Evolutionary conservation across 2,797 vertebrate genomes (phyloP).

Genomic region (Momotus momota): DNA sequence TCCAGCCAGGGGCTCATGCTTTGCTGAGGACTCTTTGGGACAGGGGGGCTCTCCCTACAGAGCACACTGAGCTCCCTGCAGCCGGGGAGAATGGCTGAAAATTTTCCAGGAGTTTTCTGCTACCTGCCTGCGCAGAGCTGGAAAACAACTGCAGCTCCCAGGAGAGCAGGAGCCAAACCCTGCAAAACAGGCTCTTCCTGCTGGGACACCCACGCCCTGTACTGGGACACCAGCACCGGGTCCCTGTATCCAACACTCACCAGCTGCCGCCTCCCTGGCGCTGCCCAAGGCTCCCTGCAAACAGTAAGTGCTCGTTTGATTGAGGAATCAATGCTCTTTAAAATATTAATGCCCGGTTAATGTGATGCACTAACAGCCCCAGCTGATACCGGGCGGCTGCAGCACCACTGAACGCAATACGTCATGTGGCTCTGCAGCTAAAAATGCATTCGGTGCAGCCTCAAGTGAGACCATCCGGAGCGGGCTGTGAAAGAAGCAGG

Average conservation of each 20-base stretch:
- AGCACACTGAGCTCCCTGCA: background rate
- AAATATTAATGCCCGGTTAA: background rate
- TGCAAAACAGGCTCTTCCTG: background rate
- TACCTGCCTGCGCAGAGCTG: background rate
- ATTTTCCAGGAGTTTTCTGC: background rate
- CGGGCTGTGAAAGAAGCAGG: rapidly evolving
- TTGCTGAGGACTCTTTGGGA: background rate
- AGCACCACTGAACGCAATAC: rapidly evolving
- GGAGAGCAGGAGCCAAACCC: background rate
- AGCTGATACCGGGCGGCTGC: background rate
- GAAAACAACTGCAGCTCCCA: background rate
- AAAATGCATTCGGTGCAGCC: rapidly evolving
- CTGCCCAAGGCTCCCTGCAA: background rate
- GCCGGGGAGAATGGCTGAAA: rapidly evolving
- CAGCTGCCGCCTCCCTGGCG: background rate
- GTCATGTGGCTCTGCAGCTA: rapidly evolving
- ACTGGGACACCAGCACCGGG: background rate
- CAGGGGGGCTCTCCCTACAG: rapidly evolving
- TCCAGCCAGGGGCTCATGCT: rapidly evolving
- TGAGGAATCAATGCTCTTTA: background rate
- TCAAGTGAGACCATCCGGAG: rapidly evolving
- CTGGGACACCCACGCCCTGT: rapidly evolving
- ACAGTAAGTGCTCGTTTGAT: background rate
- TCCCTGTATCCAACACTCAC: background rate
- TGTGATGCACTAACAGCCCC: rapidly evolving